phyloP scores from a whole-genome alignment of 2,113 vertebrate genomes.

The Piprites chloris region DNA sequence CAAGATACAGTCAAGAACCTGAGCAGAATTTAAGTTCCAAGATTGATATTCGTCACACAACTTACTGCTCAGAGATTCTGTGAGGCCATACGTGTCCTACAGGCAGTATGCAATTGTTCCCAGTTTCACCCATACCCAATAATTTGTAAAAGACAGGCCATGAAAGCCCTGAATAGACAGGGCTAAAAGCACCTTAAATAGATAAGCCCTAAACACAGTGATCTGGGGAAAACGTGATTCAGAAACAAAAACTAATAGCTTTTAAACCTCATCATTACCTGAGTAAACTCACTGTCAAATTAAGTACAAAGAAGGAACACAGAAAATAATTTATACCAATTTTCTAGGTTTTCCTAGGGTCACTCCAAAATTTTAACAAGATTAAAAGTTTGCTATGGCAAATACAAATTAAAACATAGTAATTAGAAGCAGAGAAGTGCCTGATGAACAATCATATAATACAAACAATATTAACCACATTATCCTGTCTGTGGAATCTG shows the following conservation, averaged over 20 bases:
- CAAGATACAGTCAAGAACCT: background rate
- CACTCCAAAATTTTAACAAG: background rate
- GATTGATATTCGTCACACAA: fast-evolving
- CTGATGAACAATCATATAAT: constrained; percentile 6
- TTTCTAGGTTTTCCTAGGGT: background rate
- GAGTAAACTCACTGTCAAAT: background rate
- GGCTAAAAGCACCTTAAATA: background rate
- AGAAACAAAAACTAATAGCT: background rate
- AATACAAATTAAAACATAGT: background rate
- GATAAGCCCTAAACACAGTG: background rate
- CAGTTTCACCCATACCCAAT: background rate
- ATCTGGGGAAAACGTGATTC: background rate
- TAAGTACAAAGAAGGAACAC: background rate
- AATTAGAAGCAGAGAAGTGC: constrained; percentile 25
- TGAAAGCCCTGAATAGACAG: background rate
- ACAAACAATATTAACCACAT: constrained; percentile 24
- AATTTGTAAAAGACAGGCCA: background rate
- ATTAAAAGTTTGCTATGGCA: background rate
- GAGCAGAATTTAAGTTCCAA: background rate
- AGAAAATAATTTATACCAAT: background rate
- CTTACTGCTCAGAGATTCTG: background rate
- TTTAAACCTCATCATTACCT: background rate
- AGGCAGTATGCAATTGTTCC: background rate
- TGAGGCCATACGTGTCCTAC: background rate
- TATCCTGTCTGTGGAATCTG: background rate